Base-by-base conservation (phyloP, 2,888 invertebrate species). In the Formica aserva region DNA sequence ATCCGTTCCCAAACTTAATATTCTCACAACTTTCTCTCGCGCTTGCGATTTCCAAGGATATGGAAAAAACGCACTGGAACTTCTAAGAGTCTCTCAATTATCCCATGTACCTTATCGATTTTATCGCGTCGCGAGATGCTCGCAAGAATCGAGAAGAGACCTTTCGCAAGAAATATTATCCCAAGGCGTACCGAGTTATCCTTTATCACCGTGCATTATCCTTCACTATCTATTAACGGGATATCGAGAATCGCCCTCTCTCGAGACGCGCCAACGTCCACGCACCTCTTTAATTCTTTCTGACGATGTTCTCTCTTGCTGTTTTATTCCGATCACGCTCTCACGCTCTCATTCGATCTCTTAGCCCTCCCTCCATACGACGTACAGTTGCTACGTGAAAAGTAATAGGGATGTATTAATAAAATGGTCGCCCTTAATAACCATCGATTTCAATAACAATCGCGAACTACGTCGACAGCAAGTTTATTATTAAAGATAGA, bases 291-390 rank as follows among this genome's bases (percentile, higher is more conserved):
- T 78, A 78, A 78, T 78, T 71, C 74, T 29, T 72, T 13, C 41
- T 13, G 72, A 18, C 26, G 13, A 13, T 32, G 38, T 32, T 13
- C 55, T 29, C n/a, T 32, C n/a, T 9, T 41, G 77, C 69, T 26
- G 15, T 38, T 81, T 76, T 77, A 81, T 81, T 81, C 63, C 63
- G 18, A 52, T 81, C 81, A 81, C 81, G 78, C 63, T 81, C 55
- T 38, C 52, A 32, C 77, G 52, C 15, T 52, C 52, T n/a, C 63
- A 18, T 78, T 32, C 77, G 60, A 80, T 26, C 72, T 60, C 45
- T 67, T 48, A 62, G 29, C 15, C 38, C 66, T 55, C 45, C 35
- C 45, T 35, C 22, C 69, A n/a, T 55, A 48, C 77, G 38, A 69
- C 48, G 62, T 63, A 63, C 29, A 63, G 55, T 77, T 77, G 41